These are phyloP conservation scores for Megalurothrips usitatus DNA, from an alignment of 2,888 invertebrate genomes.

Conservation along the genomic window DNA sequence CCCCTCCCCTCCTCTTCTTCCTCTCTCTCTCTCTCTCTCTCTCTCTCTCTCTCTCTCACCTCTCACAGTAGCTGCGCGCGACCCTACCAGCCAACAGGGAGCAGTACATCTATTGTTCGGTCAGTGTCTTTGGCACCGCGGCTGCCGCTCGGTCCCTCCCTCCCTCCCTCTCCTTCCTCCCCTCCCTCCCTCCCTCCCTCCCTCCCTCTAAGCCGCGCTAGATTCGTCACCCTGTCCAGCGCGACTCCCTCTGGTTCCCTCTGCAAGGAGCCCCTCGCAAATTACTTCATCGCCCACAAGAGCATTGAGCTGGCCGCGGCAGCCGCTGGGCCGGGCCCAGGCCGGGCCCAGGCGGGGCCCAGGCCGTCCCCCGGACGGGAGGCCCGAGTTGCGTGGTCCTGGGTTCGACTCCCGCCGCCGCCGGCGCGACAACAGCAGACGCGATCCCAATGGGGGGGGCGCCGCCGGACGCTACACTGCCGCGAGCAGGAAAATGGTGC, in stretches of 20 bases:
- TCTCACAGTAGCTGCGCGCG: no score
- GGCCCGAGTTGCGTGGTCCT: no score
- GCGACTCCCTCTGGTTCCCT: not conserved
- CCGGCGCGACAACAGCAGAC: no score
- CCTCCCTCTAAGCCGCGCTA: not conserved
- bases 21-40: no score
- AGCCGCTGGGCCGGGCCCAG: not conserved
- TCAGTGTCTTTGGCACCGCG: not conserved
- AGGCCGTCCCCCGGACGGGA: no score
- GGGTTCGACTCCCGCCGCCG: no score
- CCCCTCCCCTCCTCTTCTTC: no score
- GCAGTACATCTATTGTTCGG: slow-evolving; percentile 5
- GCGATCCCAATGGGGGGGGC: no score
- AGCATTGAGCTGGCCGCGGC: not conserved
- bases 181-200: not conserved
- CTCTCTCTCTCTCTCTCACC: no score
- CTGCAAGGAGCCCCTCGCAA: not conserved
- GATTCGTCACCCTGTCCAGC: slow-evolving; percentile 6
- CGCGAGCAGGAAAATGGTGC: no score
- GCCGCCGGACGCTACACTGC: no score
- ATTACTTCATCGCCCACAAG: not conserved
- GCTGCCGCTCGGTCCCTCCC: not conserved
- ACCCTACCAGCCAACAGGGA: not conserved
- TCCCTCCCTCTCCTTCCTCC: not conserved
- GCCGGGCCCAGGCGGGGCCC: not conserved